Conservation (phyloP, 2,113 vertebrate genomes). For the Takifugu bimaculatus region DNA sequence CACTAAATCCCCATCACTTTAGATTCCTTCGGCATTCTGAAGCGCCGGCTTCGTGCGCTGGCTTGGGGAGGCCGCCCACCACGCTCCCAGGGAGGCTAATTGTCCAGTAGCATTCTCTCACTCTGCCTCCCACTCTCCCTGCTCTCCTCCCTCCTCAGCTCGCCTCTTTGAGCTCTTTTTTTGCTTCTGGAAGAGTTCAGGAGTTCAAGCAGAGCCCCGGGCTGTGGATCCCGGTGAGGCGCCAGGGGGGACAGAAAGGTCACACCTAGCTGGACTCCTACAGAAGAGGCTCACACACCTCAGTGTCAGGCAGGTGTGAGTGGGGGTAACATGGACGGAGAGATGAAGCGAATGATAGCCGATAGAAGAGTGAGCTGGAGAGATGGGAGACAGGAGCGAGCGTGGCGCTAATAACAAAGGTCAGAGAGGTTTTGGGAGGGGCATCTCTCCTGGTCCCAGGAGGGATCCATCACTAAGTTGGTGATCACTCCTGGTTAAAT, state of each 20-base stretch:
- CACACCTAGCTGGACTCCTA: constrained; percentile 56
- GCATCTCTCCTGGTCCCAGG: too few relatives aligned
- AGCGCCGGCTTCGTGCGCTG: constrained; percentile 12
- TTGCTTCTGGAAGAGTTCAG: constrained; percentile 35
- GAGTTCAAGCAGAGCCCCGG: constrained; percentile 46
- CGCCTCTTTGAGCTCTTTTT: constrained; percentile 16
- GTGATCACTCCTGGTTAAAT: too few relatives aligned
- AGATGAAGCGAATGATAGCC: constrained; percentile 9
- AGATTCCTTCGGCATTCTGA: constrained; percentile 13
- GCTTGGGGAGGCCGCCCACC: constrained; percentile 53
- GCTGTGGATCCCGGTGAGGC: constrained; percentile 47
- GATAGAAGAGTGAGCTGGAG: not conserved
- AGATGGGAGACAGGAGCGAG: not conserved
- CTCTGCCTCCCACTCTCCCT: constrained; percentile 38
- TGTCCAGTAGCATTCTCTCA: constrained; percentile 46
- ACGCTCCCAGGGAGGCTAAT: constrained; percentile 61
- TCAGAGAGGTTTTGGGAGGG: too few relatives aligned
- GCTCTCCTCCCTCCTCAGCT: constrained; percentile 17
- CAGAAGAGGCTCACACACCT: constrained; percentile 40
- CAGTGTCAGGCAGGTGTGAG: not conserved
- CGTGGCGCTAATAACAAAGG: constrained; percentile 3
- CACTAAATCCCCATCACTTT: constrained; percentile 22
- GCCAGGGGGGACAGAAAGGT: constrained; percentile 60
- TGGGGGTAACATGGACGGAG: not conserved
- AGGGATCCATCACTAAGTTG: too few relatives aligned